Conservation (phyloP, 2,888 invertebrate species). For the Meiosimyza platycephala region DNA sequence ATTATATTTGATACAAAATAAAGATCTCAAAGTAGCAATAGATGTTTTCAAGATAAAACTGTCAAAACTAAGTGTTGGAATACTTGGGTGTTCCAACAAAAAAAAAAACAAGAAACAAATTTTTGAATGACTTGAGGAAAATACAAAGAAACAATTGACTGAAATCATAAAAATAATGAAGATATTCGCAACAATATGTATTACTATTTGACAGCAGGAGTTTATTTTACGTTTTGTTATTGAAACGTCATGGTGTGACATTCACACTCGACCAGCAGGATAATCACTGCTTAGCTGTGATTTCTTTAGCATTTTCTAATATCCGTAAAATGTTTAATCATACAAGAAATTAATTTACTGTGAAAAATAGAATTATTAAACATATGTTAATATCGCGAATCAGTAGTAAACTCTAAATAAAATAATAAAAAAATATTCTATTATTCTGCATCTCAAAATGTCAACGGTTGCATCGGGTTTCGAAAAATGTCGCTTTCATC, state of each 20-base stretch:
- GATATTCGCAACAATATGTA: slow-evolving; percentile 1
- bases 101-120: neutral
- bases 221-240: neutral
- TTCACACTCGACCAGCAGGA: slow-evolving; percentile 16
- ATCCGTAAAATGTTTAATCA: too few species aligned
- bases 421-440: too few species aligned
- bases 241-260: slow-evolving; percentile 11
- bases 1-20: neutral
- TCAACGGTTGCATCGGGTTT: neutral
- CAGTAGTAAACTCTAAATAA: too few species aligned
- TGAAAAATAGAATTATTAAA: too few species aligned
- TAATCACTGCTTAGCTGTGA: neutral
- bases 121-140: neutral
- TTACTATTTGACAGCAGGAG: slow-evolving; percentile 6
- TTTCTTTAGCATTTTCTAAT: too few species aligned
- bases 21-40: neutral
- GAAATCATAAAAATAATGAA: slow-evolving; percentile 1
- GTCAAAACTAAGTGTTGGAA: neutral
- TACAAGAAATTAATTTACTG: too few species aligned
- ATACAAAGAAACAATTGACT: neutral
- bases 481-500: slow-evolving; percentile 12
- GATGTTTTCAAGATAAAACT: too few species aligned
- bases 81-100: neutral
- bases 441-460: neutral
- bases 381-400: too few species aligned